Evolutionary conservation across 1,140 invertebrate species (phyloP), one percentile per base, ranked within the genome.

Genomic region (Drosophila nasuta): DNA sequence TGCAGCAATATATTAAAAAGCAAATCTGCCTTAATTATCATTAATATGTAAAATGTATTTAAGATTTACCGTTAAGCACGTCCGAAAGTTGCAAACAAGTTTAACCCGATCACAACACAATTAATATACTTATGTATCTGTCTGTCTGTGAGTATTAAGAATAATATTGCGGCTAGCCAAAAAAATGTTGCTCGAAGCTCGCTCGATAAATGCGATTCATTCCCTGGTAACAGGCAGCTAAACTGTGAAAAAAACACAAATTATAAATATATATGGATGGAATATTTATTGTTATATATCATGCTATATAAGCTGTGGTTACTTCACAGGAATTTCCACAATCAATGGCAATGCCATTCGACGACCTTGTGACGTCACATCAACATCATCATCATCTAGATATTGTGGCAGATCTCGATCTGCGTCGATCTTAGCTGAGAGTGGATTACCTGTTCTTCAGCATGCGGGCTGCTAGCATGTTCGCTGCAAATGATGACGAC

Each of bases 351-450:
- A 86, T 87, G 82, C 59, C 82, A 82, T 52, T 10, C 17, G 35
- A 63, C 75, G 82, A 88, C 82, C 82, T 87, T 73, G 76, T 88
- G 83, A 88, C 83, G 83, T 80, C 83, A 88, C 62, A 52, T 41
- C 35, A 38, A 10, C 54, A 57, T 60, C 30, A 59, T 41, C 35
- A 38, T 38, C 54, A 57, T 60, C 30, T 56, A 25, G 52, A 70
- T 59, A 45, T 60, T 67, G 70, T 62, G 48, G 68, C 63, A 81
- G 64, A 62, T 51, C 46, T 51, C 17, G 30, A 13, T 13, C 25
- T 7, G 11, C 28, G 25, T 54, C 11, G 11, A 6, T 52, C 49
- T 69, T 48, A 25, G 13, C 52, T 56, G 72, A 65, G 74, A 73
- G 63, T 57, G 48, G 33, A 48, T 63, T 82, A 81, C 75, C 75